These are phyloP conservation scores for Achroia grisella DNA, from an alignment of 1,140 invertebrate genomes.

Conservation along the genomic window DNA sequence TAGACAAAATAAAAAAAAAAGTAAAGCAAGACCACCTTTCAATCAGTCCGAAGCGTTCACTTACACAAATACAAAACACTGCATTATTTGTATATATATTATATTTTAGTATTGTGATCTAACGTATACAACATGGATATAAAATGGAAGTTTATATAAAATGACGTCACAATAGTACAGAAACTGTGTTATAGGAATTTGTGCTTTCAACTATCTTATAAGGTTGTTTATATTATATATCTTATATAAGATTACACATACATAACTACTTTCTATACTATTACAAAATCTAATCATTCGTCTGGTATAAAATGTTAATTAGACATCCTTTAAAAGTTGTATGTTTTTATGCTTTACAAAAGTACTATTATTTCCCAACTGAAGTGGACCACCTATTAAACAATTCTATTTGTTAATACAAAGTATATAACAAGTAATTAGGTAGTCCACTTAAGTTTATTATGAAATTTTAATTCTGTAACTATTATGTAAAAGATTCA, in stretches of 20 bases:
- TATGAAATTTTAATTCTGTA: too few relatives aligned
- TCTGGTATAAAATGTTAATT: conserved; percentile 30
- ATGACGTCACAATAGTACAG: conserved; percentile 36
- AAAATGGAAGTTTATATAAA: conserved; percentile 52
- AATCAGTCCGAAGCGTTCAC: conserved; percentile 21
- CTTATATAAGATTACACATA: conserved; percentile 14
- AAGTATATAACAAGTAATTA: too few relatives aligned
- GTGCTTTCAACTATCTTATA: conserved; percentile 37
- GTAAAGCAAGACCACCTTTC: conserved; percentile 41
- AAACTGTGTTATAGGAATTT: conserved; percentile 39
- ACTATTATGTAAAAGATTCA: not conserved
- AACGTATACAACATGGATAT: conserved; percentile 56
- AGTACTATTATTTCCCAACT: too few relatives aligned
- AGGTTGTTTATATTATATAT: conserved; percentile 18
- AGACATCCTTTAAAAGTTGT: conserved; percentile 1
- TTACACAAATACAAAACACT: conserved; percentile 58
- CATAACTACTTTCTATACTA: conserved; percentile 25
- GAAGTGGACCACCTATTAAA: too few relatives aligned
- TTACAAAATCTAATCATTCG: conserved; percentile 30
- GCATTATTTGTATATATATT: conserved; percentile 30
- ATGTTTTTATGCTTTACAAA: conserved; percentile 1
- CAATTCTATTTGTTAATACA: too few relatives aligned
- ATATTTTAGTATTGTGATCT: conserved; percentile 35
- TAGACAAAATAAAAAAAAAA: not conserved
- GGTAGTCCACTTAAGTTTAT: too few relatives aligned